Percentiles rank a stretch among this genome's conserved stretches.
Conservation (phyloP, 2,113 vertebrate species). For the Microcebus murinus region DNA sequence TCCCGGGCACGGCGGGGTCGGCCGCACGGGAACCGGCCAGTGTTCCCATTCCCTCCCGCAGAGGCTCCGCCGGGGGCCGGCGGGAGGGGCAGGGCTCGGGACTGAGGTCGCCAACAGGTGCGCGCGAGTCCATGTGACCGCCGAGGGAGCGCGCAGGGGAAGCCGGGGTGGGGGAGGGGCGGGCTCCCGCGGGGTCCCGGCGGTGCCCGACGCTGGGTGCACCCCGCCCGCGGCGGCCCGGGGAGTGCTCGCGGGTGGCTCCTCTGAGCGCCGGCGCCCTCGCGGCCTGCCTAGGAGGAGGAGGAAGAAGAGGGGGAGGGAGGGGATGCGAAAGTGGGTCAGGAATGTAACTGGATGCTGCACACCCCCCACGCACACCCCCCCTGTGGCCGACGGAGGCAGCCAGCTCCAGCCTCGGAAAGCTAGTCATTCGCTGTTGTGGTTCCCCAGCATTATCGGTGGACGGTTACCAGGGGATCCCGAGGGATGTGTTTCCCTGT, state of each 20-base stretch:
- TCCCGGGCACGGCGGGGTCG: background rate
- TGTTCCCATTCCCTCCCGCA: background rate
- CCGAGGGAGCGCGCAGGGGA: conserved; percentile 57
- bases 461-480: conserved; percentile 87
- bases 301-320: conserved; percentile 76
- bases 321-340: conserved; percentile 89
- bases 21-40: background rate
- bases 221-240: background rate
- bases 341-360: conserved; percentile 90
- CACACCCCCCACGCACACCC: conserved; percentile 81
- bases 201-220: background rate
- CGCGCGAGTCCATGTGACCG: conserved; percentile 83
- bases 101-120: conserved; percentile 86
- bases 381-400: conserved; percentile 76
- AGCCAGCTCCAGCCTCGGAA: conserved; percentile 82
- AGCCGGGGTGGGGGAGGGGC: background rate
- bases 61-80: background rate
- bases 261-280: conserved; percentile 70
- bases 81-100: background rate
- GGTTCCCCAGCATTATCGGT: conserved; percentile 76
- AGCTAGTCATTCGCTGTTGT: conserved; percentile 82
- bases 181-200: background rate
- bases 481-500: conserved; percentile 87
- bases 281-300: conserved; percentile 72
- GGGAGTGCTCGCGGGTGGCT: conserved; percentile 60